Base-by-base conservation (phyloP, 2,888 invertebrate species). In the Ptychoptera contaminata region DNA sequence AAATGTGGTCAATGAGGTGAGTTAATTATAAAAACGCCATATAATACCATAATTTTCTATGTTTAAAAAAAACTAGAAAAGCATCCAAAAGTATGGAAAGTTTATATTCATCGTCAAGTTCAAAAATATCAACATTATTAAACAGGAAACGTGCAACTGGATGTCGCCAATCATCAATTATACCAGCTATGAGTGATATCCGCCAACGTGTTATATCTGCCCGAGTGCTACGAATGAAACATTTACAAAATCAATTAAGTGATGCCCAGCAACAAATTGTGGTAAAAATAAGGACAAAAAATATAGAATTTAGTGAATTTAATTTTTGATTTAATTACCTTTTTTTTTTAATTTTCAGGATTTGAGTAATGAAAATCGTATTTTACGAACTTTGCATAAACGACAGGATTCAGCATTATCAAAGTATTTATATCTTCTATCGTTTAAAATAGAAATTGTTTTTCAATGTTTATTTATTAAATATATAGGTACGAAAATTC, bases 241-340 rank as follows among this genome's bases (percentile, higher is more conserved):
- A 81, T 46, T 65, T 84, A 49, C 85, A 86, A 65, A 86, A 82
- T 62, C 83, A 86, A 58, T 58, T 86, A 45, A 74, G 79, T 6
- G 83, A 84, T 60, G 83, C 83, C 0, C 83, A 84, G 58, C 81
- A 76, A 53, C 82, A 82, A 58, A 69, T 86, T 48, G 76, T 82
- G 57, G 82, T 81, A 60, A 65, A n/a, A n/a, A n/a, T n/a, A n/a
- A n/a, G n/a, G n/a, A n/a, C n/a, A n/a, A n/a, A n/a, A n/a, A n/a
- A n/a, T n/a, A n/a, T n/a, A 12, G n/a, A 36, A 10, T 16, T 36
- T n/a, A n/a, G n/a, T n/a, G n/a, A n/a, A n/a, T n/a, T 23, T 30
- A 36, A 14, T 30, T 31, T n/a, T 16, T 29, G 31, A 16, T n/a
- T 36, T 11, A 42, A 29, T 15, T 38, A 40, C 2, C 8, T 23